These are phyloP conservation scores for Cassiopea xamachana DNA, from an alignment of 30 jellyfish, hydroid and myxozoan species.

Conservation along the genomic window DNA sequence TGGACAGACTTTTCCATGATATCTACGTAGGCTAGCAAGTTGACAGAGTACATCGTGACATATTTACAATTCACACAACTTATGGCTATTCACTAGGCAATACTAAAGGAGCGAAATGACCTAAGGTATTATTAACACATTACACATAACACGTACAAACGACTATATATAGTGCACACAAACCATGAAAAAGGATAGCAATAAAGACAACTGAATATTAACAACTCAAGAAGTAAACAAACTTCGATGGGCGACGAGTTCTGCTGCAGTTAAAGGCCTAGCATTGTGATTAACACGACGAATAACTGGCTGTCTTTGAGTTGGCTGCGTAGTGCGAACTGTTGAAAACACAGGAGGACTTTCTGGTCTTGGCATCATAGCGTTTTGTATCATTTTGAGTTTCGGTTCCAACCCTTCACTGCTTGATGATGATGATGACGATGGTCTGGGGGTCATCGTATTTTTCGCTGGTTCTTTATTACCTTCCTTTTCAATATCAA, in stretches of 20 bases:
- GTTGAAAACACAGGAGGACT: conserved; percentile 67
- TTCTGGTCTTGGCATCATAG: conserved; percentile 52
- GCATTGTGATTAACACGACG: conserved; percentile 75
- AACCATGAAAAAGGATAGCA: neutral
- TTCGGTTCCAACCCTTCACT: conserved; percentile 59
- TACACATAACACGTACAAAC: neutral
- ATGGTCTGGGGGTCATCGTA: neutral
- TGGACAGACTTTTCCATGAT: too few relatives aligned
- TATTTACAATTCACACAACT: too few relatives aligned
- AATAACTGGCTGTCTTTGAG: conserved; percentile 79
- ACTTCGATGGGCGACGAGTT: conserved; percentile 61
- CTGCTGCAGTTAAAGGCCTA: conserved; percentile 84
- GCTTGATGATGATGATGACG: conserved; percentile 44
- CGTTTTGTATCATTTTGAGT: conserved; percentile 53
- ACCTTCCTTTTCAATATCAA: conserved; percentile 43
- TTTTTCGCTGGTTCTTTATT: neutral
- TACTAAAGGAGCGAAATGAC: too few relatives aligned
- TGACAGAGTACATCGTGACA: too few relatives aligned
- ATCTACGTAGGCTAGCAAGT: too few relatives aligned
- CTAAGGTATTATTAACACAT: neutral
- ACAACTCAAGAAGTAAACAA: conserved; percentile 22
- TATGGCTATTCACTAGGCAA: too few relatives aligned
- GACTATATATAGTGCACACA: neutral
- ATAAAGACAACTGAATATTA: neutral
- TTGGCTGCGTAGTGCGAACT: conserved; percentile 34